A percentile compares a stretch with the other conserved stretches of the same genome.
phyloP scores from a whole-genome alignment of 2,888 invertebrate species.

The Trissolcus brochymenae region DNA sequence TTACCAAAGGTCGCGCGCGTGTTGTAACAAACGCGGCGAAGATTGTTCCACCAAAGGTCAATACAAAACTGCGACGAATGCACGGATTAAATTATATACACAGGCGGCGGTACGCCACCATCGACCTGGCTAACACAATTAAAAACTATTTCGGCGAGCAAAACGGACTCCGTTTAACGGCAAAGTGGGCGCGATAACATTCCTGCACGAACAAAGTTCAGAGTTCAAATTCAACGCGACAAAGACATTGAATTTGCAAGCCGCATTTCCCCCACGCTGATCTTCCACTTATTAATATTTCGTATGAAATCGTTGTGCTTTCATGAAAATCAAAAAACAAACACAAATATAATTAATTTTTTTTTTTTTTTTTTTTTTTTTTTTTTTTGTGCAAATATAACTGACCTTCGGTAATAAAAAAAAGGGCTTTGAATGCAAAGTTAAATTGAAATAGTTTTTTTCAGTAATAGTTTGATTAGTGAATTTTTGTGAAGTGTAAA shows the following conservation, averaged over 20 bases:
- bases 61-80: conserved; percentile 21
- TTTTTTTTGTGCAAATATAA: neutral
- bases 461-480: neutral
- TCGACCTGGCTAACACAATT: conserved; percentile 9
- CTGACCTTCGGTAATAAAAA: neutral
- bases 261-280: conserved; percentile 1
- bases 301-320: neutral
- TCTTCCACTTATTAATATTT: neutral
- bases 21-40: conserved; percentile 32
- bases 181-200: conserved; percentile 24
- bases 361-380: no score
- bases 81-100: conserved; percentile 19
- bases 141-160: conserved; percentile 28
- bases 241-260: conserved; percentile 27
- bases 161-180: neutral
- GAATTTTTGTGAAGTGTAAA: neutral
- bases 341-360: neutral
- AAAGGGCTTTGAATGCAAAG: neutral
- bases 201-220: conserved; percentile 33
- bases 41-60: conserved; percentile 42
- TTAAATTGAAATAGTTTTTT: neutral
- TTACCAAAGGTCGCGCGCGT: conserved; percentile 46
- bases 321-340: neutral
- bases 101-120: neutral
- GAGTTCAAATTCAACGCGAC: conserved; percentile 19